Evolutionary conservation across 2,888 invertebrate species (phyloP).

Genomic region (Liposcelis brunnea): DNA sequence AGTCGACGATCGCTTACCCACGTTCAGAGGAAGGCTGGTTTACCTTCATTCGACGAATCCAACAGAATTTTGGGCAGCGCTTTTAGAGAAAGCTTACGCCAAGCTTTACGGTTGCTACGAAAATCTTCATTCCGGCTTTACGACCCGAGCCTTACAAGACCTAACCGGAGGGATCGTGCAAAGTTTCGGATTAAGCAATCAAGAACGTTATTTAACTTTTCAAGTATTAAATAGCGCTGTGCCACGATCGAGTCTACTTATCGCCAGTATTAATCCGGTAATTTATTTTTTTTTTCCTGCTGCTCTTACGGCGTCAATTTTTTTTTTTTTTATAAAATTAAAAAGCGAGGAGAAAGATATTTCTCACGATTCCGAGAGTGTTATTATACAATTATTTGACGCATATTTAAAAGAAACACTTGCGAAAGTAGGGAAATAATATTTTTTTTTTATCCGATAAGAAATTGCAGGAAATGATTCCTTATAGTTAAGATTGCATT

Average conservation of each 20-base stretch:
- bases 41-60: slow-evolving; percentile 41
- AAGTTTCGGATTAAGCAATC: slow-evolving; percentile 45
- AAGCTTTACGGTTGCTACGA: slow-evolving; percentile 61
- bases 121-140: slow-evolving; percentile 38
- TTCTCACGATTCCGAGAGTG: slow-evolving; percentile 1
- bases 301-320: neutral
- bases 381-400: neutral
- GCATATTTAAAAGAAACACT: neutral
- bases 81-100: slow-evolving; percentile 66
- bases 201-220: slow-evolving; percentile 45
- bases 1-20: slow-evolving; percentile 59
- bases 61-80: slow-evolving; percentile 57
- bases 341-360: neutral
- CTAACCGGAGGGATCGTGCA: slow-evolving; percentile 60
- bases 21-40: slow-evolving; percentile 43
- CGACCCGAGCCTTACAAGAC: slow-evolving; percentile 52
- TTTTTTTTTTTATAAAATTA: neutral
- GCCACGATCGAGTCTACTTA: slow-evolving; percentile 49
- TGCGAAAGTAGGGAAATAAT: too few relatives aligned
- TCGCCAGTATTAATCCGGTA: slow-evolving; percentile 45
- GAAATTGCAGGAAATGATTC: neutral
- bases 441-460: too few relatives aligned
- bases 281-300: slow-evolving; percentile 18
- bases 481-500: neutral
- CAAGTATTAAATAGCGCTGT: slow-evolving; percentile 51